Base-by-base conservation (phyloP, 2,888 invertebrate genomes). In the Epinotia brunnichana region DNA sequence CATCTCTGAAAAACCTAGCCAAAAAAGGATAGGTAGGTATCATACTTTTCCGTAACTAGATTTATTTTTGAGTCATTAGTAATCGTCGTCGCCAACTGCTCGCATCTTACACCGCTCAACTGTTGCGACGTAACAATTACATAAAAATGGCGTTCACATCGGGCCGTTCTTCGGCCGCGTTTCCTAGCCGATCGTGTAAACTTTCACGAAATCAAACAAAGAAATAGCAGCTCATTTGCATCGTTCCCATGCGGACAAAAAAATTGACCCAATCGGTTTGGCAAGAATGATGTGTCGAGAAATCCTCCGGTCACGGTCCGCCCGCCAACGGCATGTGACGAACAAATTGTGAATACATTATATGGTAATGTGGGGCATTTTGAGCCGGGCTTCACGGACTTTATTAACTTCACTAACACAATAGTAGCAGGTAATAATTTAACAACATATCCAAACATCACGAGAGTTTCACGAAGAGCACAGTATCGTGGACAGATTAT, bases 171-270 rank as follows among this genome's bases (percentile, higher is more conserved):
- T 77, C 90, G 88, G 83, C 90, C 89, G 90, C 88, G 89, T 90
- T 92, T 91, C 92, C 91, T 90, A 88, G 87, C 90, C 92, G 90
- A 91, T 92, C 92, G 92, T 91, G 91, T 92, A 91, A 90, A 93
- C 92, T 92, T 92, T 92, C 92, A 92, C 92, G 91, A 92, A 91
- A 92, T 92, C 92, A 92, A 92, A 92, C 92, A 92, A 92, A 92
- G 92, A 92, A 91, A 92, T 91, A 91, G 91, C 83, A 83, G 86
- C 90, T 92, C 92, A 92, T 92, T 93, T 92, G 89, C 92, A 93
- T 93, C 88, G 85, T 92, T 93, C 92, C 91, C 92, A 93, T 90
- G 90, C 89, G 90, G 90, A 93, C 92, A 93, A 93, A 87, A 90
- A 92, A 92, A 91, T 73, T 91, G 90, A 88, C 89, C 91, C 89